Percentiles rank a stretch among this genome's conserved stretches.
These are phyloP conservation scores for Salvelinus namaycush DNA, from an alignment of 2,113 vertebrate genomes.

Conservation along the genomic window DNA sequence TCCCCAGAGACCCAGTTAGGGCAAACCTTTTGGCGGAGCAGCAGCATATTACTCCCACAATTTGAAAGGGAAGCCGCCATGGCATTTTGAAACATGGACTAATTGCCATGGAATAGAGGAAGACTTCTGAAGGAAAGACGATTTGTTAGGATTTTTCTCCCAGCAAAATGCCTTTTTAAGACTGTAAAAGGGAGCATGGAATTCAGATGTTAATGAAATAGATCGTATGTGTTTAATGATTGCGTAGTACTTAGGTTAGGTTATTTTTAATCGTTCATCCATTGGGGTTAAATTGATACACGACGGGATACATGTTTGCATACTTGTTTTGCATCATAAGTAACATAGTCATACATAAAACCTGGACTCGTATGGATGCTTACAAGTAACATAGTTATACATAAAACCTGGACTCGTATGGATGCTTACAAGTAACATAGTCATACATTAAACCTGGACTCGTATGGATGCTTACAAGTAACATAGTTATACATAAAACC, in stretches of 20 bases:
- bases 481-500: too few species aligned
- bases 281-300: constrained; percentile 3
- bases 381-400: too few species aligned
- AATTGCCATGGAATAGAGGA: constrained; percentile 60
- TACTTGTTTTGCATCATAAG: not conserved
- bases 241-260: not conserved
- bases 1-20: constrained; percentile 70
- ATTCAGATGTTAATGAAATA: constrained; percentile 23
- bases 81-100: constrained; percentile 62
- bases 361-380: too few species aligned
- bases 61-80: constrained; percentile 64
- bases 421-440: too few species aligned
- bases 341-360: not conserved
- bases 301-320: not conserved
- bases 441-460: too few species aligned
- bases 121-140: constrained; percentile 29
- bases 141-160: constrained; percentile 24
- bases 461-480: too few species aligned
- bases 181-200: constrained; percentile 7
- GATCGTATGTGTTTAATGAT: not conserved
- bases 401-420: too few species aligned
- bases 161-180: constrained; percentile 36
- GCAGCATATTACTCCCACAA: too few species aligned
- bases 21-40: constrained; percentile 49
- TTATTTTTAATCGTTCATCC: constrained; percentile 3